Evolutionary conservation across 2,888 invertebrate genomes (phyloP).

Genomic region (Calameuta idolon): DNA sequence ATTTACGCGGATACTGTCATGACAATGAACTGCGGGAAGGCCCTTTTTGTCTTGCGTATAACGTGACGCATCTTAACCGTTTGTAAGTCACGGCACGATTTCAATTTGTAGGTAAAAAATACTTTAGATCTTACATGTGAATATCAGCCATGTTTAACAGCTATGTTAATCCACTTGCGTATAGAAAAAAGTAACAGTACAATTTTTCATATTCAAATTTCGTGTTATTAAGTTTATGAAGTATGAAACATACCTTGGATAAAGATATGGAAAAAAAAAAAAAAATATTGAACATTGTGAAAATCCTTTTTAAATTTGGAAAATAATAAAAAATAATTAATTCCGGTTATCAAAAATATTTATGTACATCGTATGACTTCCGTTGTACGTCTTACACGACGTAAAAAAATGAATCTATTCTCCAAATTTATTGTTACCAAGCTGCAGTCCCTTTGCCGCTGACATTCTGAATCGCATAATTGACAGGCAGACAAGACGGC

Average conservation of each 20-base stretch:
- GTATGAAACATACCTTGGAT: background rate
- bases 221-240: background rate
- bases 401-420: background rate
- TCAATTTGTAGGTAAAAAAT: background rate
- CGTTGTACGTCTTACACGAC: background rate
- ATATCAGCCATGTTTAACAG: background rate
- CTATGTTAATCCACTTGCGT: background rate
- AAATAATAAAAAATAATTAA: background rate
- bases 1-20: background rate
- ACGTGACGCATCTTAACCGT: background rate
- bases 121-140: background rate
- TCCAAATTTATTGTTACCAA: background rate
- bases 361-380: background rate
- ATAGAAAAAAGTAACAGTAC: background rate
- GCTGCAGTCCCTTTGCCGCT: background rate
- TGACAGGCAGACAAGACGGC: constrained; percentile 8
- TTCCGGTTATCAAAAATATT: background rate
- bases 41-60: constrained; percentile 6
- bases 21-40: constrained; percentile 6
- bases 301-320: background rate
- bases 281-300: background rate
- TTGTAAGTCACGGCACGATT: background rate
- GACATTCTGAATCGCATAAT: constrained; percentile 7
- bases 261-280: background rate
- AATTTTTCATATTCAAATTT: background rate